phyloP scores from a whole-genome alignment of 37 sponge, comb jelly and placozoan species.

The Chondrilla cf. caribensis region DNA sequence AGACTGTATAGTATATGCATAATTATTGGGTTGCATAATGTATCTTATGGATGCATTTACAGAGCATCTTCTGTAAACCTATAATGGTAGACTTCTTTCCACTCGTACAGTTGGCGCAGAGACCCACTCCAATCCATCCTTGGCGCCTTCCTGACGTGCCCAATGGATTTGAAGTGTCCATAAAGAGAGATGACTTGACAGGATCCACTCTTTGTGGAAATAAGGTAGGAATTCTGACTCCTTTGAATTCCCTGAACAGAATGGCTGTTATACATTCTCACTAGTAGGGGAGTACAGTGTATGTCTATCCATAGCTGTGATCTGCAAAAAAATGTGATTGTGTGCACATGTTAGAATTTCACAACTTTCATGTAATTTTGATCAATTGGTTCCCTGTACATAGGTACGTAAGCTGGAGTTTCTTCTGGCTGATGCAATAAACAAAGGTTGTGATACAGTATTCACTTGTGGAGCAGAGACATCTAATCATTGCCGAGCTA shows the following conservation, averaged over 20 bases:
- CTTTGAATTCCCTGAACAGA: neutral
- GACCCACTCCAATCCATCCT: conserved; percentile 67
- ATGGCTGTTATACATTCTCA: neutral
- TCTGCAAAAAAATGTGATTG: too few relatives aligned
- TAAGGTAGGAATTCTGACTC: conserved; percentile 40
- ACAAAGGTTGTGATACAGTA: conserved; percentile 58
- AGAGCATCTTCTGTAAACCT: too few relatives aligned
- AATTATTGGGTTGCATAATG: too few relatives aligned
- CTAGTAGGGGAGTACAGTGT: too few relatives aligned
- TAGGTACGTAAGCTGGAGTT: conserved; percentile 86
- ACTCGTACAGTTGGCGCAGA: conserved; percentile 47
- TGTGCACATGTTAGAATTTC: too few relatives aligned
- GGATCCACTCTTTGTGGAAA: conserved; percentile 70
- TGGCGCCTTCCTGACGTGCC: conserved; percentile 74
- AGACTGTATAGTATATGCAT: too few relatives aligned
- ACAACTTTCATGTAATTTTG: neutral
- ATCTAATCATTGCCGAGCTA: conserved; percentile 79
- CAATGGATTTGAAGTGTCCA: conserved; percentile 39
- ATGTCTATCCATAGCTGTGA: too few relatives aligned
- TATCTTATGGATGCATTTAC: too few relatives aligned
- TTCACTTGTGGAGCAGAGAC: conserved; percentile 78
- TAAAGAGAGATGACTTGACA: conserved; percentile 82
- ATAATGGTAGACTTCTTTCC: neutral
- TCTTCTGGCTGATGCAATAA: conserved; percentile 74
- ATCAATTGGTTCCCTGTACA: neutral